Conservation (phyloP, 2,888 invertebrate species). For the Autographa pulchrina region DNA sequence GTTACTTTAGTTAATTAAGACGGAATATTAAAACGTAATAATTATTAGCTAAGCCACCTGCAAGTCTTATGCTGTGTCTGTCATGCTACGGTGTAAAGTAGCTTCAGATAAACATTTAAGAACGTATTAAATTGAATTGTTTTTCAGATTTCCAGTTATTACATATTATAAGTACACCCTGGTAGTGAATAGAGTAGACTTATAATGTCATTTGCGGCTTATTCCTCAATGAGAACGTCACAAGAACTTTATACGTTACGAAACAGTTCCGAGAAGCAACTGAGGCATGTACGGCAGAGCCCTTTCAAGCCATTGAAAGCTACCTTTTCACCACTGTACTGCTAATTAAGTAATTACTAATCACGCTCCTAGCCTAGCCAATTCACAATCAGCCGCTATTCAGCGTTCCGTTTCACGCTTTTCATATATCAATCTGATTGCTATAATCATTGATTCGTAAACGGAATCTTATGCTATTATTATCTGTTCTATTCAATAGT, state of each 20-base stretch:
- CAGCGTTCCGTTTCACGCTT: conserved; percentile 6
- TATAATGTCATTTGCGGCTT: too few species aligned
- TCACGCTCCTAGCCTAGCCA: conserved; percentile 10
- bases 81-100: too few species aligned
- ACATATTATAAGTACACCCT: not conserved
- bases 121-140: too few species aligned
- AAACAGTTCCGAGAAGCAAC: not conserved
- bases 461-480: not conserved
- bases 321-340: conserved; percentile 26
- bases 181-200: too few species aligned
- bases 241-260: not conserved
- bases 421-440: not conserved
- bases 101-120: too few species aligned
- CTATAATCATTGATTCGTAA: not conserved
- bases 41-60: too few species aligned
- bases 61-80: too few species aligned
- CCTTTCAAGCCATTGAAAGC: conserved; percentile 21
- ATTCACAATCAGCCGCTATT: conserved; percentile 28
- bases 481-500: not conserved
- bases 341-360: conserved; percentile 40
- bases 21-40: too few species aligned
- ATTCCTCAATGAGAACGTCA: too few species aligned
- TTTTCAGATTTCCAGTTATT: too few species aligned
- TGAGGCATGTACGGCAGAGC: conserved; percentile 13
- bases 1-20: too few species aligned